Conservation (phyloP, 37 sponge, comb jelly and placozoan genomes). For the Geodia barretti region DNA sequence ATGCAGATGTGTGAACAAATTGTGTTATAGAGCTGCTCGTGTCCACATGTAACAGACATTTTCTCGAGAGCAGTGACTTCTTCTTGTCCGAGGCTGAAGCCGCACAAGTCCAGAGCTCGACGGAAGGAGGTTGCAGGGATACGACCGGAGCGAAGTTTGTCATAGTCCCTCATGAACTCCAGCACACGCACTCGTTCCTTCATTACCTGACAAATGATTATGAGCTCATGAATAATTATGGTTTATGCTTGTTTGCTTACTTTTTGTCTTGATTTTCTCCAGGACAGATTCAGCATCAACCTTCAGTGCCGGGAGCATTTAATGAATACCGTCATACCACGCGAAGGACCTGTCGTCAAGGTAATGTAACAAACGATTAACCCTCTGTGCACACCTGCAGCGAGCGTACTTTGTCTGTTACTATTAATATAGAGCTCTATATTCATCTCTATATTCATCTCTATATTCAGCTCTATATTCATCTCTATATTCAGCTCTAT, state of each 20-base stretch:
- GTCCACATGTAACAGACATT: too few species aligned
- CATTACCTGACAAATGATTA: conserved; percentile 39
- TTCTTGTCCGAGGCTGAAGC: conserved; percentile 55
- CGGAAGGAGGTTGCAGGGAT: conserved; percentile 66
- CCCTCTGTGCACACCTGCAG: not conserved
- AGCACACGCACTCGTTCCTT: conserved; percentile 69
- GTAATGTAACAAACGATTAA: not conserved
- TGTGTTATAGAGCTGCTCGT: too few species aligned
- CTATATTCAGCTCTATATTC: too few species aligned
- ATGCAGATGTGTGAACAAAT: too few species aligned
- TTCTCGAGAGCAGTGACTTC: conserved; percentile 66
- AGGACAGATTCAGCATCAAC: conserved; percentile 55
- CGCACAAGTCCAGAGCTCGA: conserved; percentile 87
- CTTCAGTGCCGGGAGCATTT: conserved; percentile 84
- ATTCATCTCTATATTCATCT: too few species aligned
- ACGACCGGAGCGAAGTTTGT: conserved; percentile 73
- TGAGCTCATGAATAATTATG: too few species aligned
- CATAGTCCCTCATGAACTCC: conserved; percentile 91
- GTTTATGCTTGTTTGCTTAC: too few species aligned
- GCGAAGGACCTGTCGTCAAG: conserved; percentile 64
- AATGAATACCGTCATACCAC: conserved; percentile 69
- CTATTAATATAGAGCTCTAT: too few species aligned
- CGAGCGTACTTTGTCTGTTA: too few species aligned
- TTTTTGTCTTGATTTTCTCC: conserved; percentile 60
- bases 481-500: too few species aligned